Percentiles rank a stretch among this genome's conserved stretches.
phyloP scores from a whole-genome alignment of 2,888 invertebrate species.

The Metopia argyrocephala region DNA sequence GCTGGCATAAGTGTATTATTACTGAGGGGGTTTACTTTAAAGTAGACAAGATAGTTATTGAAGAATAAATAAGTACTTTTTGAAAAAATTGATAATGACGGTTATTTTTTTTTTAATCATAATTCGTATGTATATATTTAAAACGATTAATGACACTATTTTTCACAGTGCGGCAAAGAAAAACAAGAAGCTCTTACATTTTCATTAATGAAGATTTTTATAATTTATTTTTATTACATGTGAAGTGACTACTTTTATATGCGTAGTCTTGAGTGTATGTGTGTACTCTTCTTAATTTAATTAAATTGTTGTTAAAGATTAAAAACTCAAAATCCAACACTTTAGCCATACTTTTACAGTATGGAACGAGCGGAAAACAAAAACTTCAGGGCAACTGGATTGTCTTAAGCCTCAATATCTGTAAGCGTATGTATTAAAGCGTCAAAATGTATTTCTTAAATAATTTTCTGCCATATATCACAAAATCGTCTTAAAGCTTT shows the following conservation, averaged over 20 bases:
- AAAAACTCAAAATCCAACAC: conserved; percentile 44
- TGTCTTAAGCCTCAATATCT: conserved; percentile 15
- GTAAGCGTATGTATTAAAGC: conserved; percentile 34
- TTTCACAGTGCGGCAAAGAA: too few species aligned
- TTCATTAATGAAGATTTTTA: conserved; percentile 18
- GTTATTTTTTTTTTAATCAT: background rate
- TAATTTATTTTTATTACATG: conserved; percentile 24
- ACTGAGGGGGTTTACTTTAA: too few species aligned
- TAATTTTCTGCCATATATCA: conserved; percentile 4
- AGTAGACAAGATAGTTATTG: too few species aligned
- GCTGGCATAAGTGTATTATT: too few species aligned
- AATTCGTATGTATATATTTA: background rate
- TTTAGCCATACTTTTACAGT: conserved; percentile 31
- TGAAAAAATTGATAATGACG: too few species aligned
- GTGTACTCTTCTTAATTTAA: conserved; percentile 54
- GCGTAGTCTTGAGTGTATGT: background rate
- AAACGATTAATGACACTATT: too few species aligned
- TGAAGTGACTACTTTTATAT: background rate
- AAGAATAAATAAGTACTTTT: too few species aligned
- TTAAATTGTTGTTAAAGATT: conserved; percentile 63
- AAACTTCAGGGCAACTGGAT: conserved; percentile 8
- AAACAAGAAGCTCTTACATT: conserved; percentile 6
- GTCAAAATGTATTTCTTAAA: conserved; percentile 41
- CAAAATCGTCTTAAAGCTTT: background rate
- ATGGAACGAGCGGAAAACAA: background rate